Evolutionary conservation across 2,797 vertebrate genomes (phyloP).

Genomic region (Ceyx erithaca): DNA sequence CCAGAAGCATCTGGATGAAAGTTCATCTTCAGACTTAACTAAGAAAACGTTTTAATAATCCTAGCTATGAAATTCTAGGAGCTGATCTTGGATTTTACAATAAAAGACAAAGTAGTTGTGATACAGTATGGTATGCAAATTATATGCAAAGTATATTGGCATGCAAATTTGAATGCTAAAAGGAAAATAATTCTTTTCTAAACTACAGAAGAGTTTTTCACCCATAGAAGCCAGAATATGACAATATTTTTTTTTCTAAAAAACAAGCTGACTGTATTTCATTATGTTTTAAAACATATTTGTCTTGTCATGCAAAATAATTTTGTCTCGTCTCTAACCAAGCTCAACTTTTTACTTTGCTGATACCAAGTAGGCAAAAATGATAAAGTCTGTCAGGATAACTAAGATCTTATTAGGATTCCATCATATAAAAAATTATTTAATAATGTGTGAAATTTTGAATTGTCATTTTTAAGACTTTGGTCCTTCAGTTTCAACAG

Average conservation of each 20-base stretch:
- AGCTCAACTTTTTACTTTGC: neutral
- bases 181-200: slow-evolving; percentile 51
- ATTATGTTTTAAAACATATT: slow-evolving; percentile 3
- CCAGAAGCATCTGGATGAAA: slow-evolving; percentile 14
- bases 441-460: neutral
- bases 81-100: slow-evolving; percentile 52
- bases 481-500: neutral
- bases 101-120: slow-evolving; percentile 28
- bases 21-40: slow-evolving; percentile 53
- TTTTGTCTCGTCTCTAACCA: neutral
- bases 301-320: neutral
- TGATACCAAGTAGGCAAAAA: neutral
- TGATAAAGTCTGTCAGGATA: neutral
- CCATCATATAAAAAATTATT: neutral
- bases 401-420: neutral
- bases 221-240: slow-evolving; percentile 10
- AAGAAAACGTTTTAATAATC: slow-evolving; percentile 65
- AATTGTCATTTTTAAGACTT: neutral
- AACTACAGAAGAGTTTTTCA: slow-evolving; percentile 23
- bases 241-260: neutral
- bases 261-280: neutral
- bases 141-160: slow-evolving; percentile 56
- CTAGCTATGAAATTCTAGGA: slow-evolving; percentile 35
- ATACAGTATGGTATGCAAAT: slow-evolving; percentile 56
- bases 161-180: slow-evolving; percentile 58